Percentiles rank a stretch among this genome's conserved stretches.
Conservation (phyloP, 2,113 vertebrate genomes). For the Tylochromis polylepis region DNA sequence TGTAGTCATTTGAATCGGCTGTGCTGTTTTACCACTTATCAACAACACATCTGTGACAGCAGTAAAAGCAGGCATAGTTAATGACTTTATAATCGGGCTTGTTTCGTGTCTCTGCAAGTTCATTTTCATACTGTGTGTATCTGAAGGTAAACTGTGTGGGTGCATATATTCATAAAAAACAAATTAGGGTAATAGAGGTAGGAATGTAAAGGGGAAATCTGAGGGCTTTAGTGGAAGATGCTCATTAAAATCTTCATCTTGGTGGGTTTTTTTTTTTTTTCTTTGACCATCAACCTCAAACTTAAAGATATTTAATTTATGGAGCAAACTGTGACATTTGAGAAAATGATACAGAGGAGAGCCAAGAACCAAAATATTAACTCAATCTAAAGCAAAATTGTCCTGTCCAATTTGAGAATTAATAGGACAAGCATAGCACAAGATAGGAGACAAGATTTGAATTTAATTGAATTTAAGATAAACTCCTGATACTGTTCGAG, state of each 20-base stretch:
- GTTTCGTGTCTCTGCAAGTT: not conserved
- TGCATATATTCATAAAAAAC: not conserved
- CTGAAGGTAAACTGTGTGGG: not conserved
- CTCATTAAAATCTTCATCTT: not conserved
- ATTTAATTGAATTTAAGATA: not conserved
- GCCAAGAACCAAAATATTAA: not conserved
- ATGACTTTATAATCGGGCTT: not conserved
- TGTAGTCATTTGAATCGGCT: not conserved
- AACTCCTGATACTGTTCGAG: not conserved
- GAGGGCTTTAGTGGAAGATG: not conserved
- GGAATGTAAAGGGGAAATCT: not conserved
- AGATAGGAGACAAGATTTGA: not conserved
- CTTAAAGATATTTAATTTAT: not conserved
- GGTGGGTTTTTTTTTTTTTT: not conserved
- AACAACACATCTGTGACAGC: not conserved
- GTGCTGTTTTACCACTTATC: not conserved
- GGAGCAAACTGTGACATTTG: not conserved
- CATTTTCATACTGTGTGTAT: conserved; percentile 9
- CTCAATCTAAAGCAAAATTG: not conserved
- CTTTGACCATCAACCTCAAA: not conserved
- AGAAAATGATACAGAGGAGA: not conserved
- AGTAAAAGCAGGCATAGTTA: conserved; percentile 11
- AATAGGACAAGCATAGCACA: not conserved
- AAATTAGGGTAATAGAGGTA: not conserved
- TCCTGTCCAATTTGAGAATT: not conserved